Conservation (phyloP, 2,797 vertebrate genomes). For the Melanotaenia pygmaea region DNA sequence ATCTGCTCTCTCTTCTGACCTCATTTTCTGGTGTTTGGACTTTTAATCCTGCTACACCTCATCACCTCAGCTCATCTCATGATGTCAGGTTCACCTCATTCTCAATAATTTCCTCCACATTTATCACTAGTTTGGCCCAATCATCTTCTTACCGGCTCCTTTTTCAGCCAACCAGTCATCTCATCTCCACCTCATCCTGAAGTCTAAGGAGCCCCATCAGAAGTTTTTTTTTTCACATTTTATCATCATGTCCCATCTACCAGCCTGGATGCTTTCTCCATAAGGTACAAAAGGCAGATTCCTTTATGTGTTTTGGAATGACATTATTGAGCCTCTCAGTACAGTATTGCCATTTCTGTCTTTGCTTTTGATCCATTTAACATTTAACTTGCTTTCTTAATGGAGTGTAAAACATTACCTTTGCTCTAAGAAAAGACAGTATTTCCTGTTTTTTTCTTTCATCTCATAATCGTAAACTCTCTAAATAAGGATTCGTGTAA, state of each 20-base stretch:
- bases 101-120: no score
- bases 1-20: no score
- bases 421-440: conserved; percentile 27
- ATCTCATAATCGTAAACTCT: conserved; percentile 32
- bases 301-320: conserved; percentile 23
- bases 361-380: conserved; percentile 1
- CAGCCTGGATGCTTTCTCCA: conserved; percentile 13
- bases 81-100: no score
- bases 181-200: no score
- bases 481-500: conserved; percentile 43
- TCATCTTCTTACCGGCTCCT: no score
- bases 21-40: no score
- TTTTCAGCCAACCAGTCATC: no score
- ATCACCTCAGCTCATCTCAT: no score
- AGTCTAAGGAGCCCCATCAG: no score
- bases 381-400: conserved; percentile 9
- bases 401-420: conserved; percentile 45
- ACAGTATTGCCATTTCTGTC: conserved; percentile 2
- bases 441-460: conserved; percentile 16
- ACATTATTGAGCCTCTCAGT: neutral
- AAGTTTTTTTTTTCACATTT: no score
- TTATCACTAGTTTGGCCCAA: no score
- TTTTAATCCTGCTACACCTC: no score
- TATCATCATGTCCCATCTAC: neutral
- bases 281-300: neutral